Conservation (phyloP, 2,113 vertebrate genomes). For the Nyctibius bracteatus region DNA sequence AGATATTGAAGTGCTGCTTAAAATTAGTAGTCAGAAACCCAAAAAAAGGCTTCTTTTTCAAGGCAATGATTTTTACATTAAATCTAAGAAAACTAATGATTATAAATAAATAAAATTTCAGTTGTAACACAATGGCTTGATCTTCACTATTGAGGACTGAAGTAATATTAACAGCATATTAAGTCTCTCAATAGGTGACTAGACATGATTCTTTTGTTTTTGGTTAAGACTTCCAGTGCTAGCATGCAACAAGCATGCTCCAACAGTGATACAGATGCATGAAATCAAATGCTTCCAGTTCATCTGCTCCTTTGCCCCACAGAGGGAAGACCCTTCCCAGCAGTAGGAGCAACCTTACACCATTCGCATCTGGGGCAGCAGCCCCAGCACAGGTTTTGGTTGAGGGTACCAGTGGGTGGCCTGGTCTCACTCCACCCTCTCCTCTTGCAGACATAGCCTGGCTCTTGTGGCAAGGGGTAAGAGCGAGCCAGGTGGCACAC, state of each 20-base stretch:
- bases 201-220: not conserved
- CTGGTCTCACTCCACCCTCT: not conserved
- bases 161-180: not conserved
- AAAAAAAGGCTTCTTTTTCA: not conserved
- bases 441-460: not conserved
- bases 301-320: not conserved
- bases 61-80: not conserved
- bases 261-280: not conserved
- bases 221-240: not conserved
- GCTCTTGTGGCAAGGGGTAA: not conserved
- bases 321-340: not conserved
- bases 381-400: not conserved
- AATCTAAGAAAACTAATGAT: not conserved
- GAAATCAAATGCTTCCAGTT: not conserved
- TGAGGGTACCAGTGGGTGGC: not conserved
- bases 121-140: not conserved
- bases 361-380: not conserved
- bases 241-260: not conserved
- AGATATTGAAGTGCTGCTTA: constrained; percentile 34
- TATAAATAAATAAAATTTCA: not conserved
- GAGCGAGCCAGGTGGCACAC: not conserved
- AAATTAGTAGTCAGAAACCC: constrained; percentile 14
- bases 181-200: not conserved
- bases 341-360: not conserved
- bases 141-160: not conserved